Percentiles rank a stretch among this genome's conserved stretches.
Evolutionary conservation across 2,888 invertebrate genomes (phyloP).

Genomic region (Clusia tigrina): DNA sequence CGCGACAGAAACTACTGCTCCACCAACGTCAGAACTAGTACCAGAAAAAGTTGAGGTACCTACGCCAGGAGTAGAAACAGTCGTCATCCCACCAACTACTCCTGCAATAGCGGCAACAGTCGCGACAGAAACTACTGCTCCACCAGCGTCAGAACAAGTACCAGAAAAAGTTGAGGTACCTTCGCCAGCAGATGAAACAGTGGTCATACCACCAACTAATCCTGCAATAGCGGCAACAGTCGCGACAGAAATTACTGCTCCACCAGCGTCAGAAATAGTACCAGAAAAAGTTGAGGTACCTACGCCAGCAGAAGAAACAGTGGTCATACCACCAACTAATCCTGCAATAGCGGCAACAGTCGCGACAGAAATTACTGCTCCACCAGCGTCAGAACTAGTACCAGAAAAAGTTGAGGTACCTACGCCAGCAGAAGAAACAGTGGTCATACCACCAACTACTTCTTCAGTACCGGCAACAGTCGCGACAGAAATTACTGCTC

Average conservation of each 20-base stretch:
- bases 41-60: background rate
- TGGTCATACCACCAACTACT: background rate
- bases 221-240: background rate
- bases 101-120: background rate
- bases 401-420: background rate
- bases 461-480: background rate
- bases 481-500: too few relatives aligned
- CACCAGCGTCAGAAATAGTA: background rate
- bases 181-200: background rate
- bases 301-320: too few relatives aligned
- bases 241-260: background rate
- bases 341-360: too few relatives aligned
- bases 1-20: too few relatives aligned
- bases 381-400: background rate
- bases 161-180: too few relatives aligned
- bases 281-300: too few relatives aligned
- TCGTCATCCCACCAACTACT: background rate
- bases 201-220: background rate
- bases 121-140: too few relatives aligned
- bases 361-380: background rate
- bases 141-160: too few relatives aligned
- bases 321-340: too few relatives aligned
- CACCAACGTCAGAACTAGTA: background rate
- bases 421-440: background rate
- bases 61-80: background rate